phyloP scores from a whole-genome alignment of 2,797 vertebrate genomes.

The Typhlichthys eigenmanni region DNA sequence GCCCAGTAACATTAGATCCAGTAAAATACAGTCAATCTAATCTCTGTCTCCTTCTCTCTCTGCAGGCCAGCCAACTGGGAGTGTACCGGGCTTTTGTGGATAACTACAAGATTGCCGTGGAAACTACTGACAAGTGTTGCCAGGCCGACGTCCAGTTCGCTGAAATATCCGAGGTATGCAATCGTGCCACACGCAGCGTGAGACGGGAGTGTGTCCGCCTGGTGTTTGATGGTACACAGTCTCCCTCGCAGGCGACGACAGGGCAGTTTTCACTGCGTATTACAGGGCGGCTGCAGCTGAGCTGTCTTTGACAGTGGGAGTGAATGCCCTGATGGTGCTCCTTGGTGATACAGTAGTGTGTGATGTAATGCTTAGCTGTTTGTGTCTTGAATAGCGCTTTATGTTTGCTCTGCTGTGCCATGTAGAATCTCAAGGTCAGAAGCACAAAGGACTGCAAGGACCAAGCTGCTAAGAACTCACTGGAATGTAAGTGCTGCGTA shows the following conservation, averaged over 20 bases:
- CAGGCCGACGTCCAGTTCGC: constrained; percentile 97
- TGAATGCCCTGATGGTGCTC: constrained; percentile 48
- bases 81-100: constrained; percentile 99
- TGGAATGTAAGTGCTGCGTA: constrained; percentile 88
- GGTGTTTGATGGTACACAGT: constrained; percentile 53
- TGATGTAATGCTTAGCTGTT: constrained; percentile 27
- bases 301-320: constrained; percentile 20
- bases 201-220: constrained; percentile 6
- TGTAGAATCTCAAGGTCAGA: constrained; percentile 91
- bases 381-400: constrained; percentile 23
- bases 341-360: constrained; percentile 14
- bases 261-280: constrained; percentile 32
- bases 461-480: constrained; percentile 87
- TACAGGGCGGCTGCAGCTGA: constrained; percentile 8
- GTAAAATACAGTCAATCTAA: constrained; percentile 19
- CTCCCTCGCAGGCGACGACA: constrained; percentile 54
- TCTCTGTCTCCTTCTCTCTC: constrained; percentile 11
- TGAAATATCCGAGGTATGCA: constrained; percentile 96
- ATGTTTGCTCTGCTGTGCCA: constrained; percentile 28
- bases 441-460: constrained; percentile 94
- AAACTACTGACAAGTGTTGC: constrained; percentile 97
- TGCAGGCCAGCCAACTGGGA: constrained; percentile 95
- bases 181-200: constrained; percentile 40
- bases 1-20: neutral
- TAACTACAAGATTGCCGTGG: constrained; percentile 98